Evolutionary conservation across 2,888 invertebrate genomes (phyloP).

Genomic region (Cantharis flavilabris): DNA sequence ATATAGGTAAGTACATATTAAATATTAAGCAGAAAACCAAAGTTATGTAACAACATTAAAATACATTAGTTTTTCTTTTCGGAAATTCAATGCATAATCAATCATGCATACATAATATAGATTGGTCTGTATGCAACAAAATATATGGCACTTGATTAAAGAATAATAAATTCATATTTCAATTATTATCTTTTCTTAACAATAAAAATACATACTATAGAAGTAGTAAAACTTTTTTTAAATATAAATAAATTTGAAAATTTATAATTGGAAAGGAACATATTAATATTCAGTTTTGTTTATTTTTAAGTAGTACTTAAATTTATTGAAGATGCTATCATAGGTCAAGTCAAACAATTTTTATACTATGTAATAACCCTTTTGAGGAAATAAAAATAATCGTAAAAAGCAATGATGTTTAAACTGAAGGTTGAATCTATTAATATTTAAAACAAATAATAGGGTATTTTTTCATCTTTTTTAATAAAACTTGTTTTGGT

Average conservation of each 20-base stretch:
- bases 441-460: neutral
- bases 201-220: neutral
- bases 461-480: too few species aligned
- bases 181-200: neutral
- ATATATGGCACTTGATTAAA: neutral
- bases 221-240: neutral
- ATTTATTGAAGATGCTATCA: neutral
- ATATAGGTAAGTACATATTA: neutral
- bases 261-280: neutral
- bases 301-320: neutral
- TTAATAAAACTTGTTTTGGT: too few species aligned
- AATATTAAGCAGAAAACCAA: neutral
- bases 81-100: constrained; percentile 4
- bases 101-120: constrained; percentile 1
- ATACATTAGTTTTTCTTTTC: neutral
- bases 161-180: neutral
- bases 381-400: neutral
- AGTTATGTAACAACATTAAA: neutral
- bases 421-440: neutral
- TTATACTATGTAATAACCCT: neutral
- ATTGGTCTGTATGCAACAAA: neutral
- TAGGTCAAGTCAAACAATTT: neutral
- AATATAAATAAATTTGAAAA: neutral
- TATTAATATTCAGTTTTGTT: neutral
- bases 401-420: neutral